phyloP scores from a whole-genome alignment of 2,888 invertebrate genomes.

The Drosophila pegasa region DNA sequence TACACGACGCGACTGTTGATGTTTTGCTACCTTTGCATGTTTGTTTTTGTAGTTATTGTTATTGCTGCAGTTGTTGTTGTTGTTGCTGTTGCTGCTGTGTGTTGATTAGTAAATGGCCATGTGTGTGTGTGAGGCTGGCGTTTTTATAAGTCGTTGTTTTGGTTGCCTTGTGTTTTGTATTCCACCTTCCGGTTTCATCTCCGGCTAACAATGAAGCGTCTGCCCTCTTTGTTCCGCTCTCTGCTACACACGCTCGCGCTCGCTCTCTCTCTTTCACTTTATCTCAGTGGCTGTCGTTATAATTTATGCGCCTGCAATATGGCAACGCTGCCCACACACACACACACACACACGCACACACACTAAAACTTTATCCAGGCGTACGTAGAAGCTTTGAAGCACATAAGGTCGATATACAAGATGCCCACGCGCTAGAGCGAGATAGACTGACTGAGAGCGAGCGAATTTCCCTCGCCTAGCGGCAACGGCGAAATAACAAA shows the following conservation, averaged over 20 bases:
- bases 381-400: conserved; percentile 45
- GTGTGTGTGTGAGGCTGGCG: conserved; percentile 35
- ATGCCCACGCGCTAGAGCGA: conserved; percentile 55
- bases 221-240: conserved; percentile 42
- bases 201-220: conserved; percentile 70
- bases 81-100: conserved; percentile 38
- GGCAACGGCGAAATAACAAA: neutral
- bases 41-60: conserved; percentile 57
- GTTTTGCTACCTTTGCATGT: conserved; percentile 57
- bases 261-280: conserved; percentile 19
- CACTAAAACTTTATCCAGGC: conserved; percentile 65
- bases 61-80: conserved; percentile 38
- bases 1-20: conserved; percentile 66
- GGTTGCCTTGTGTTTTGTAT: conserved; percentile 58
- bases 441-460: conserved; percentile 26
- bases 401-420: conserved; percentile 73
- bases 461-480: conserved; percentile 40
- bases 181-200: conserved; percentile 77
- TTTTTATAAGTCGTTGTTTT: conserved; percentile 75
- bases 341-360: conserved; percentile 17
- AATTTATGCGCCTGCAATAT: conserved; percentile 76
- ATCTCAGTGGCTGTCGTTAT: conserved; percentile 59
- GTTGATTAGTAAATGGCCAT: conserved; percentile 73
- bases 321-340: conserved; percentile 63
- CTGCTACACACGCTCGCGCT: conserved; percentile 6